Conservation (phyloP, 1,140 invertebrate species). For the Glossosoma conforme region DNA sequence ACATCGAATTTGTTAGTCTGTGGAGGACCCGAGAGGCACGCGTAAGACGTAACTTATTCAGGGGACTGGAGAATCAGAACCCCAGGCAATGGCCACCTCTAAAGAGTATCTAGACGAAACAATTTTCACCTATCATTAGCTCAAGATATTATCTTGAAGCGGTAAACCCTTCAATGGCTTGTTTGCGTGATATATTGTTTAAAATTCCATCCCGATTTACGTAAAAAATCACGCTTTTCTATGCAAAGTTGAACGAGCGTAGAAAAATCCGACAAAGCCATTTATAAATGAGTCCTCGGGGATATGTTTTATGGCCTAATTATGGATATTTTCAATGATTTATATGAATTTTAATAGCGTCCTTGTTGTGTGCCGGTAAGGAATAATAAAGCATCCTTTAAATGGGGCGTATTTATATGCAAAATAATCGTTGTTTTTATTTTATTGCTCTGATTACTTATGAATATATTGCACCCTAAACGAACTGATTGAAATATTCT, state of each 20-base stretch:
- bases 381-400: too few relatives aligned
- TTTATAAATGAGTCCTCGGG: conserved; percentile 31
- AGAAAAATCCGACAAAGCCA: conserved; percentile 20
- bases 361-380: too few relatives aligned
- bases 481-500: too few relatives aligned
- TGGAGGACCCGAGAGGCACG: too few relatives aligned
- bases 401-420: too few relatives aligned
- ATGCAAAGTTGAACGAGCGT: conserved; percentile 16
- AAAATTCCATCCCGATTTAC: too few relatives aligned
- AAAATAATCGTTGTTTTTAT: too few relatives aligned
- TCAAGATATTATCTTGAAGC: conserved; percentile 22
- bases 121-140: conserved; percentile 32
- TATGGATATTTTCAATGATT: conserved; percentile 33
- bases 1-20: too few relatives aligned
- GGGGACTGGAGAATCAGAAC: background rate
- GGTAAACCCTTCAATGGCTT: background rate
- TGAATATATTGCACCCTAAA: too few relatives aligned
- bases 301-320: conserved; percentile 30
- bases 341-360: conserved; percentile 31
- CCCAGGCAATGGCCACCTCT: conserved; percentile 17
- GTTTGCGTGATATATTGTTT: conserved; percentile 24
- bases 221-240: too few relatives aligned
- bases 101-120: conserved; percentile 21
- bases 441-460: too few relatives aligned
- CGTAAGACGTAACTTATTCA: conserved; percentile 18